Percentiles rank a stretch among this genome's conserved stretches.
Evolutionary conservation across 53 echinoderm and acorn worm species (phyloP).

Genomic region (Arbacia lixula): DNA sequence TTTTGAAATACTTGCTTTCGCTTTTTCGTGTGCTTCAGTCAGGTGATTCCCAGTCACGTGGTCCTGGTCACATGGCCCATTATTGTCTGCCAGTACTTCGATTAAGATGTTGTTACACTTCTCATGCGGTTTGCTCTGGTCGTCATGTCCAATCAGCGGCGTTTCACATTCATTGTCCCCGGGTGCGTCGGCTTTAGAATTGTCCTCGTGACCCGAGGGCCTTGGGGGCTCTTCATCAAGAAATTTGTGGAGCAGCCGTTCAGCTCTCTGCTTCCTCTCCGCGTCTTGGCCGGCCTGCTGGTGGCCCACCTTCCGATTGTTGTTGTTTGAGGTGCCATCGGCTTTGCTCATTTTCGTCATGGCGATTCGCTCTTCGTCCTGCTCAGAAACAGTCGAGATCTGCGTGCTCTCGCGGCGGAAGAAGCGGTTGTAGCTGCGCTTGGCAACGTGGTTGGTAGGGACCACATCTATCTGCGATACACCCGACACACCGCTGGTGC

Average conservation of each 20-base stretch:
- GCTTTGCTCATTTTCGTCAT: constrained; percentile 62
- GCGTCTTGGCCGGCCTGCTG: constrained; percentile 10
- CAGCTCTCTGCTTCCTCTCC: constrained; percentile 51
- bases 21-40: neutral
- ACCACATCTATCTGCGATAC: constrained; percentile 67
- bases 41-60: neutral
- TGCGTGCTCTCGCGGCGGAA: constrained; percentile 73
- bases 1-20: constrained; percentile 17
- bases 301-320: constrained; percentile 13
- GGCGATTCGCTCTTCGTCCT: constrained; percentile 55
- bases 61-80: neutral
- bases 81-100: neutral
- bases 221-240: constrained; percentile 49
- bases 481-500: constrained; percentile 59
- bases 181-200: neutral
- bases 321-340: constrained; percentile 29
- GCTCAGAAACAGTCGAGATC: constrained; percentile 54
- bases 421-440: constrained; percentile 43
- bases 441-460: constrained; percentile 37
- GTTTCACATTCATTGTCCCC: constrained; percentile 23
- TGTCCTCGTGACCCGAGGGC: neutral
- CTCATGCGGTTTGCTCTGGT: neutral
- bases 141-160: constrained; percentile 27
- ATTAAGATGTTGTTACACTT: neutral
- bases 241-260: constrained; percentile 61